Conservation (phyloP, 2,113 vertebrate genomes). For the Lamprologus sp. region DNA sequence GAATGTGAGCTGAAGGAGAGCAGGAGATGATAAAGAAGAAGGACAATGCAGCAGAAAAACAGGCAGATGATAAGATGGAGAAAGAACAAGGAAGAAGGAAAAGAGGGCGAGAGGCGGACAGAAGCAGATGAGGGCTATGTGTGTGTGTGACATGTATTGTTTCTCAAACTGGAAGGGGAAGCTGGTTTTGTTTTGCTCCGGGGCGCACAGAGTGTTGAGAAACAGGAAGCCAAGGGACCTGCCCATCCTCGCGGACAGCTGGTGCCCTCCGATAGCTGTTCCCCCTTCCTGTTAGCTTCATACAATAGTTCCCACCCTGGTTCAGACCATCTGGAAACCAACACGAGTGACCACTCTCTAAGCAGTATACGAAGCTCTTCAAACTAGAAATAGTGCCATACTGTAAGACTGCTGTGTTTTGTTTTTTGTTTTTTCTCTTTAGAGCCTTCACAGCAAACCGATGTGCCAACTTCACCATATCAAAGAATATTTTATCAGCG, state of each 20-base stretch:
- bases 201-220: slow-evolving; percentile 30
- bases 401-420: not conserved
- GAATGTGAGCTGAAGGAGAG: not conserved
- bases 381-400: not conserved
- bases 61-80: not conserved
- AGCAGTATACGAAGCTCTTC: not conserved
- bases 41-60: not conserved
- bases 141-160: slow-evolving; percentile 42
- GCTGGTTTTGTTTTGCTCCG: slow-evolving; percentile 45
- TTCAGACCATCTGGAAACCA: slow-evolving; percentile 28
- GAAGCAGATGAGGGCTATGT: slow-evolving; percentile 1
- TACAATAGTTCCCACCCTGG: slow-evolving; percentile 51
- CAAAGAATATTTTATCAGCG: not conserved
- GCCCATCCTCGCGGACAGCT: slow-evolving; percentile 66
- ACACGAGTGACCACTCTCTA: not conserved
- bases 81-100: not conserved
- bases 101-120: not conserved
- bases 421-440: not conserved
- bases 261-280: slow-evolving; percentile 61
- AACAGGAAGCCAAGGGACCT: slow-evolving; percentile 58
- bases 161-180: slow-evolving; percentile 50
- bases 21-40: not conserved
- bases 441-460: not conserved
- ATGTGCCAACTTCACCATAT: not conserved
- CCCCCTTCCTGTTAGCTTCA: slow-evolving; percentile 59